Percentiles rank a stretch among this genome's conserved stretches.
These are phyloP conservation scores for Phacellophora camtschatica DNA, from an alignment of 30 jellyfish, hydroid and myxozoan genomes.

Conservation along the genomic window DNA sequence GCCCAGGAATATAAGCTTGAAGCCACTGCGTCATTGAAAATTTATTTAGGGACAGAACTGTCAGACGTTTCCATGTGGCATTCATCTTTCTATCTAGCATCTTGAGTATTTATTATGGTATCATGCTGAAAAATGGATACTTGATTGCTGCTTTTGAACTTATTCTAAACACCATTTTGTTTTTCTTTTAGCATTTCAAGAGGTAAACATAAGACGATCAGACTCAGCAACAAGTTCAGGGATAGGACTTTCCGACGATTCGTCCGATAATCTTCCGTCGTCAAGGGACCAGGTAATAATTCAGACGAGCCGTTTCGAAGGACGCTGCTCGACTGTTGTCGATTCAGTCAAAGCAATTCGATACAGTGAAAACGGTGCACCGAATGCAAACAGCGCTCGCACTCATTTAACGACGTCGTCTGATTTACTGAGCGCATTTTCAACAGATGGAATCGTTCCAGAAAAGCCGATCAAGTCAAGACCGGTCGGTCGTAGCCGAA, in stretches of 20 bases:
- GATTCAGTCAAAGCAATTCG: slow-evolving; percentile 81
- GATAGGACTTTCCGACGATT: slow-evolving; percentile 66
- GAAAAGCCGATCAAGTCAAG: slow-evolving; percentile 14
- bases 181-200: too few relatives aligned
- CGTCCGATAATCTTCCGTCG: slow-evolving; percentile 56
- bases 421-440: slow-evolving; percentile 53
- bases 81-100: too few relatives aligned
- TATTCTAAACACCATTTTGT: too few relatives aligned
- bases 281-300: slow-evolving; percentile 65
- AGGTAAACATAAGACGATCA: slow-evolving; percentile 43
- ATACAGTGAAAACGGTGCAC: slow-evolving; percentile 40
- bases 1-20: too few relatives aligned
- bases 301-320: slow-evolving; percentile 79
- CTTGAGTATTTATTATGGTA: too few relatives aligned
- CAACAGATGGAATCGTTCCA: slow-evolving; percentile 22
- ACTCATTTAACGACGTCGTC: slow-evolving; percentile 63
- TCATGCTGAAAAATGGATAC: too few relatives aligned
- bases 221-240: slow-evolving; percentile 73
- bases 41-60: too few relatives aligned
- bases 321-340: slow-evolving; percentile 43
- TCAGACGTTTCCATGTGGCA: too few relatives aligned
- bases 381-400: slow-evolving; percentile 45
- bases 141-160: too few relatives aligned
- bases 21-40: too few relatives aligned
- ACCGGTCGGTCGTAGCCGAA: slow-evolving; percentile 64